phyloP scores from a whole-genome alignment of 2,113 vertebrate species.

The Halichoerus grypus region DNA sequence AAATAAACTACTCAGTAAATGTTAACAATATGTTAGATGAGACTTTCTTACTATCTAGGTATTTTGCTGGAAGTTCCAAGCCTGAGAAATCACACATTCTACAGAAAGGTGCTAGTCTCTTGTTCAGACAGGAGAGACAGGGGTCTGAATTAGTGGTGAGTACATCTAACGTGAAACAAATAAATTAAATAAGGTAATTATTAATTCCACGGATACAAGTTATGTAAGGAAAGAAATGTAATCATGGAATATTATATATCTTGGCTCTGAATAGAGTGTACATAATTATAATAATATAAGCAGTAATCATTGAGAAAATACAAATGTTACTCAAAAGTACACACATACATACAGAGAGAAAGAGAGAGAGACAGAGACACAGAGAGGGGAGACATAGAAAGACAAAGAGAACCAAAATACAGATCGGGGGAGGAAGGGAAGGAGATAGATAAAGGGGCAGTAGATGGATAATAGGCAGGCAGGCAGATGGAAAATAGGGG shows the following conservation, averaged over 20 bases:
- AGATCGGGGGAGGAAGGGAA: background rate
- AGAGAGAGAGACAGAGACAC: background rate
- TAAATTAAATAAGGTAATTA: background rate
- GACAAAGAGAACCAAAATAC: background rate
- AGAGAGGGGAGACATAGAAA: background rate
- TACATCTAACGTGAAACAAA: background rate
- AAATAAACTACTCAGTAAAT: background rate
- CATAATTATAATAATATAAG: background rate
- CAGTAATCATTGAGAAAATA: background rate
- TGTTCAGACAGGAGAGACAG: background rate
- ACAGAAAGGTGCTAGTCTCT: background rate
- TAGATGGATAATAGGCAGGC: background rate
- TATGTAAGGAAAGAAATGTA: background rate
- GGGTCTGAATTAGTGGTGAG: background rate
- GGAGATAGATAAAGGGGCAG: background rate
- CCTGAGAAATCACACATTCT: background rate
- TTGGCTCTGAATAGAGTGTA: background rate
- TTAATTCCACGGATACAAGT: background rate
- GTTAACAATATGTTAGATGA: background rate
- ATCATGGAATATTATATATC: background rate
- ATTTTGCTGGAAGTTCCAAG: background rate
- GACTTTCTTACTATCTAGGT: background rate
- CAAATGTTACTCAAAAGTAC: background rate
- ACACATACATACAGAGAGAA: background rate
- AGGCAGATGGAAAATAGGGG: background rate